Percentiles rank a stretch among this genome's conserved stretches.
Conservation (phyloP, 2,797 vertebrate species). For the Enteromius mattozi region DNA sequence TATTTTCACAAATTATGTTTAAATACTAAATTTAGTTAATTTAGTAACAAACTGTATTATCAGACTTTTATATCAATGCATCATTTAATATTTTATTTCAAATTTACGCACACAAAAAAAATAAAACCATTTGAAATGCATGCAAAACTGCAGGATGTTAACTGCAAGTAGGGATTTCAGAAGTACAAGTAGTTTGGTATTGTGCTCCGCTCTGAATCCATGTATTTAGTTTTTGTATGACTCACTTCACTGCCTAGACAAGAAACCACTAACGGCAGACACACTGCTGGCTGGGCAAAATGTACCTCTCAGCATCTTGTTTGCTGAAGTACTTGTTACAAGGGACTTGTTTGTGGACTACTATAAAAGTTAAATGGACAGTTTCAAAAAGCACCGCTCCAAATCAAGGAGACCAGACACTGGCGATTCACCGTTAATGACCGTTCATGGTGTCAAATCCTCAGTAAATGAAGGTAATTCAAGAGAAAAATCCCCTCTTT, state of each 20-base stretch:
- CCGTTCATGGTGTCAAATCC: slow-evolving; percentile 18
- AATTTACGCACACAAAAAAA: background rate
- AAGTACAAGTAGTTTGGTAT: background rate
- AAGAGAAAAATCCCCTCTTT: background rate
- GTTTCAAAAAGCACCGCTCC: background rate
- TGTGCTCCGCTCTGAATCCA: background rate
- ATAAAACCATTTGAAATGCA: background rate
- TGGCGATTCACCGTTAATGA: background rate
- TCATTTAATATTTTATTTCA: background rate
- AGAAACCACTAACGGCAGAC: slow-evolving; percentile 9
- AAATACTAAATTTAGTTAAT: background rate
- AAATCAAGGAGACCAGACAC: slow-evolving; percentile 19
- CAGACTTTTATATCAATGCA: background rate
- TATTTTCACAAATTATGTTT: background rate
- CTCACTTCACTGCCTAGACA: slow-evolving; percentile 14
- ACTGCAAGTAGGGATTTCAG: background rate
- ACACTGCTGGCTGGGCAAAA: background rate
- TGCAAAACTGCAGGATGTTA: background rate
- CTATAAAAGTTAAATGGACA: slow-evolving; percentile 12
- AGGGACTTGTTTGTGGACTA: background rate
- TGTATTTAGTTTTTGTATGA: slow-evolving; percentile 3
- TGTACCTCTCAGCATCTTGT: slow-evolving; percentile 12
- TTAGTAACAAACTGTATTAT: background rate
- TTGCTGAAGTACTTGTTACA: slow-evolving; percentile 24
- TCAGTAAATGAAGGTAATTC: slow-evolving; percentile 13